Percentiles rank a stretch among this genome's conserved stretches.
These are phyloP conservation scores for Platycheirus albimanus DNA, from an alignment of 2,888 invertebrate species.

Conservation along the genomic window DNA sequence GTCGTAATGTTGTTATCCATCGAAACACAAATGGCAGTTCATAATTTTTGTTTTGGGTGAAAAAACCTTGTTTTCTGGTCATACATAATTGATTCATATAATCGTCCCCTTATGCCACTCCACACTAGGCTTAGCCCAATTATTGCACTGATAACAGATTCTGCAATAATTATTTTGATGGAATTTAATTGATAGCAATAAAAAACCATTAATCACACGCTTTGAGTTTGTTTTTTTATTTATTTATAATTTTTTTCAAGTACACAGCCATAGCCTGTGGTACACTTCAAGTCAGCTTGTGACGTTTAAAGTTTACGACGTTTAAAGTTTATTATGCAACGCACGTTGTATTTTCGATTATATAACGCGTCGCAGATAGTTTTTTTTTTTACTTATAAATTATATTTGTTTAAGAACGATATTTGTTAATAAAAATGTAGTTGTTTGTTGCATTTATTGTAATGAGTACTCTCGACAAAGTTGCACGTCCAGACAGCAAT, in stretches of 20 bases:
- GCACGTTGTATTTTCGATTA: conserved; percentile 47
- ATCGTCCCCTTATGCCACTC: background rate
- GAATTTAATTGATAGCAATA: conserved; percentile 56
- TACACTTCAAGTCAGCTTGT: background rate
- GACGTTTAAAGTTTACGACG: conserved; percentile 30
- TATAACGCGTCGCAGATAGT: conserved; percentile 48
- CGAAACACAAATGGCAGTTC: conserved; percentile 1
- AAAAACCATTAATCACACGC: conserved; percentile 25
- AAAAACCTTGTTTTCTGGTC: conserved; percentile 8
- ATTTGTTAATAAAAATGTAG: conserved; percentile 17
- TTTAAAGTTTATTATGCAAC: conserved; percentile 56
- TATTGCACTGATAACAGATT: conserved; percentile 55
- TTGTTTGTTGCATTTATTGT: conserved; percentile 32
- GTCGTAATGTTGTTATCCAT: too few species aligned
- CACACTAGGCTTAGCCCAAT: conserved; percentile 32
- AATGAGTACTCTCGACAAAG: conserved; percentile 41
- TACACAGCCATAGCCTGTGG: background rate
- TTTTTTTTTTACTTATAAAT: conserved; percentile 7
- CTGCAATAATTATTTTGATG: conserved; percentile 45
- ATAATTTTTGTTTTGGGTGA: conserved; percentile 1
- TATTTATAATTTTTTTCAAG: conserved; percentile 55
- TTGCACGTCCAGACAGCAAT: conserved; percentile 59
- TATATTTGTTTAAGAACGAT: conserved; percentile 33
- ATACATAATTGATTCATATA: conserved; percentile 20
- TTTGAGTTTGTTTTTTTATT: conserved; percentile 33